Evolutionary conservation across 2,113 vertebrate species (phyloP), one percentile per base, ranked within the genome.

Genomic region (Gopherus flavomarginatus): DNA sequence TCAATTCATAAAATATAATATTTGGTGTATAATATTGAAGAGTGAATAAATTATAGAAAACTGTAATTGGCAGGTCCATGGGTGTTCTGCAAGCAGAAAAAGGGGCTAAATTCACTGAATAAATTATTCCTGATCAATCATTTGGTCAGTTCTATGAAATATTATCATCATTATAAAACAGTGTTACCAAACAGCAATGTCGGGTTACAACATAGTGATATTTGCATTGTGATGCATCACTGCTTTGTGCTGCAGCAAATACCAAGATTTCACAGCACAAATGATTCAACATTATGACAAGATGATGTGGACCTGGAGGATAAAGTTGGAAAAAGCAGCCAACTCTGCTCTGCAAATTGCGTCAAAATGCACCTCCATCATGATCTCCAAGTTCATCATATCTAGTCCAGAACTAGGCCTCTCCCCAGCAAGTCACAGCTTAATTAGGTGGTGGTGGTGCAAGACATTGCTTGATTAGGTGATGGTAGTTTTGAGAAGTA

Each of bases 361-460:
- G 1, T 1, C 69, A 89, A 69, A 14, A 92, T 38, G 1, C 42
- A 86, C 42, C n/a, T 88, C 54, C 93, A 29, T 72, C 47, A 79
- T 65, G 81, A 88, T 83, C 87, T 92, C 11, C 0, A 5, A 54
- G 53, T 65, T 95, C 52, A 27, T 97, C 35, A 50, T 89, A 91
- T 94, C 72, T 95, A n/a, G 83, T 97, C 56, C 85, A 93, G 85
- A 83, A 62, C n/a, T 59, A 1, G 29, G 26, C 38, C 17, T 79
- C 53, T 91, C 88, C 59, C 89, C 79, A 85, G 44, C 78, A 53
- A 53, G 44, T 47, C 38, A 10, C 53, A 93, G n/a, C 56, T 80
- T 95, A 81, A 95, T 96, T 95, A 95, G 87, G 50, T 91, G 56
- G 54, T 87, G 79, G 52, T 1, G 24, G 59, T 81, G 56, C 26